Evolutionary conservation across 2,797 vertebrate species (phyloP).

Genomic region (Girardinus metallicus): DNA sequence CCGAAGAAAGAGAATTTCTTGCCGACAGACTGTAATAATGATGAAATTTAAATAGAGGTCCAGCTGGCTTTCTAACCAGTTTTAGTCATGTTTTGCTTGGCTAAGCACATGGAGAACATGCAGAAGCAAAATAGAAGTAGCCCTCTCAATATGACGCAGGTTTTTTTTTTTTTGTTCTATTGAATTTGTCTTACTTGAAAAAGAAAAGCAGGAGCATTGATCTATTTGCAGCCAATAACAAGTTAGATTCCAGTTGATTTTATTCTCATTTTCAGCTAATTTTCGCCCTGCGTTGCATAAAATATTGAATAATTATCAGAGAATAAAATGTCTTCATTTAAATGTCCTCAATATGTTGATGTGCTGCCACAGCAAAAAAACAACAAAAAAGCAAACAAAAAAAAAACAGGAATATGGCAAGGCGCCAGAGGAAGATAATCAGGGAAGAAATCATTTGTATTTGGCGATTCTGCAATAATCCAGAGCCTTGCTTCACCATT

Average conservation of each 20-base stretch:
- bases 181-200: not conserved
- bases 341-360: conserved; percentile 29
- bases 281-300: conserved; percentile 20
- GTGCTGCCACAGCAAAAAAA: conserved; percentile 30
- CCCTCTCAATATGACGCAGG: not conserved
- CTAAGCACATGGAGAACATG: not conserved
- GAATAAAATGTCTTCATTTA: conserved; percentile 37
- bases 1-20: not conserved
- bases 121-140: not conserved
- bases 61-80: not conserved
- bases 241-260: not conserved
- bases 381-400: too few species aligned
- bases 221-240: not conserved
- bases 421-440: conserved; percentile 56
- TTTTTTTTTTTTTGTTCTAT: not conserved
- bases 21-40: not conserved
- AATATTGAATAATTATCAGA: conserved; percentile 33
- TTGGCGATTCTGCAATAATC: conserved; percentile 66
- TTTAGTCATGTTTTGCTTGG: not conserved
- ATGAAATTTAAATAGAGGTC: not conserved
- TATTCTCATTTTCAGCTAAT: conserved; percentile 22
- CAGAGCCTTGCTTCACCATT: conserved; percentile 46
- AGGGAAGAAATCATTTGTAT: conserved; percentile 61
- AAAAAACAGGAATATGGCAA: conserved; percentile 34
- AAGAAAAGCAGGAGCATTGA: not conserved